Evolutionary conservation across 2,113 vertebrate species (phyloP), one percentile per base, ranked within the genome.

Genomic region (Chloropsis hardwickii): DNA sequence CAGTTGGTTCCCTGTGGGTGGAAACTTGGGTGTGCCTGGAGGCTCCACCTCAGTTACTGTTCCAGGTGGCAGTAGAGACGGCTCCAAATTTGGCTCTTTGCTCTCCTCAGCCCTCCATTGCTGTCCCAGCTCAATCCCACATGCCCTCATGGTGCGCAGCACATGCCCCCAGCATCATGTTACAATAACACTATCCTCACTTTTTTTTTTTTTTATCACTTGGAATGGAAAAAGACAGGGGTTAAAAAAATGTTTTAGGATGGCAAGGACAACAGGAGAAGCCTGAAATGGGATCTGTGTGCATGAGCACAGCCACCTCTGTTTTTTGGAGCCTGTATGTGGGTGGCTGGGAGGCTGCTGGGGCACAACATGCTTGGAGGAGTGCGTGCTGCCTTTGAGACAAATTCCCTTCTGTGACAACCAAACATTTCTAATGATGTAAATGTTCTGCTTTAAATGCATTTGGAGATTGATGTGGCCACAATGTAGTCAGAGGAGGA

Each of bases 111-210:
- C 25, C n/a, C 33, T 83, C 23, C 47, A 4, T 13, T 0, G 2
- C 54, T 44, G 65, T 81, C 64, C 83, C 64, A 44, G 61, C 54
- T 61, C 39, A 50, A 20, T 18, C 74, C 61, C 44, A 1, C 4
- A 0, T 72, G 48, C 70, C 56, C 81, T 88, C 61, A 53, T 5
- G 58, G 44, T 25, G 70, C 2, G 5, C 70, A 64, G 85, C 33
- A 65, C 58, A 57, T 45, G 64, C 79, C 79, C 82, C 35, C 88
- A 80, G 92, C 92, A 58, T 95, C 86, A 15, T 3, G 47, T 93
- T 96, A 88, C 88, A 80, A 29, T 54, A 90, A 90, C 92, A 53
- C 44, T 9, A 33, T 29, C 82, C 58, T 88, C 51, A 9, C 17
- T 4, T 44, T 27, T 6, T 54, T 44, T 27, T 6, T 54, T 45